Percentiles rank a stretch among this genome's conserved stretches.
Conservation (phyloP, 2,888 invertebrate species). For the Eurytoma californica region DNA sequence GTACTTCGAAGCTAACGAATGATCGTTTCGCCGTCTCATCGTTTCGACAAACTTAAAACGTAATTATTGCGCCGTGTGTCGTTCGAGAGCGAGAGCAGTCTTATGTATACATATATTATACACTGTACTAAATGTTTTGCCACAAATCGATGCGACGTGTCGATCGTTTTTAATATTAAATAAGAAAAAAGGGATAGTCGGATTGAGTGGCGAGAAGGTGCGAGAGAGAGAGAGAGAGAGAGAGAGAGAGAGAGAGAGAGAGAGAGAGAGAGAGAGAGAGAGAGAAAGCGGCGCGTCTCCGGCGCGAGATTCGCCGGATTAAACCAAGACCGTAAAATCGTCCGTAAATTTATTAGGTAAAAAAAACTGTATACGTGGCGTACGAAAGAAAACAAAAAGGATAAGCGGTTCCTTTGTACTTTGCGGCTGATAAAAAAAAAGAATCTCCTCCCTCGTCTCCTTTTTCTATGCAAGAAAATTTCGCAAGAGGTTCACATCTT, state of each 20-base stretch:
- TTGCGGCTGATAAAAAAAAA: constrained; percentile 1
- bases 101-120: constrained; percentile 67
- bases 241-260: background rate
- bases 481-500: constrained; percentile 23
- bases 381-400: constrained; percentile 43
- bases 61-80: constrained; percentile 15
- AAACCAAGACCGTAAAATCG: constrained; percentile 44
- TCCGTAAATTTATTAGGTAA: constrained; percentile 50
- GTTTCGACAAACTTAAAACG: background rate
- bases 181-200: constrained; percentile 17
- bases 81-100: constrained; percentile 1
- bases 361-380: constrained; percentile 38
- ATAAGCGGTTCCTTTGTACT: constrained; percentile 43
- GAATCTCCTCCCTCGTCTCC: constrained; percentile 42
- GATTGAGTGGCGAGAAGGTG: background rate
- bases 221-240: constrained; percentile 7
- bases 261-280: background rate
- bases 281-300: background rate
- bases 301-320: constrained; percentile 1
- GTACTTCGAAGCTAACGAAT: background rate
- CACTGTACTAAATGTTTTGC: constrained; percentile 69
- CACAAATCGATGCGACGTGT: constrained; percentile 55
- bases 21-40: background rate
- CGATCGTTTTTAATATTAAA: constrained; percentile 49
- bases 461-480: constrained; percentile 40